phyloP scores from a whole-genome alignment of 2,888 invertebrate species.

The Phaedon cochleariae region DNA sequence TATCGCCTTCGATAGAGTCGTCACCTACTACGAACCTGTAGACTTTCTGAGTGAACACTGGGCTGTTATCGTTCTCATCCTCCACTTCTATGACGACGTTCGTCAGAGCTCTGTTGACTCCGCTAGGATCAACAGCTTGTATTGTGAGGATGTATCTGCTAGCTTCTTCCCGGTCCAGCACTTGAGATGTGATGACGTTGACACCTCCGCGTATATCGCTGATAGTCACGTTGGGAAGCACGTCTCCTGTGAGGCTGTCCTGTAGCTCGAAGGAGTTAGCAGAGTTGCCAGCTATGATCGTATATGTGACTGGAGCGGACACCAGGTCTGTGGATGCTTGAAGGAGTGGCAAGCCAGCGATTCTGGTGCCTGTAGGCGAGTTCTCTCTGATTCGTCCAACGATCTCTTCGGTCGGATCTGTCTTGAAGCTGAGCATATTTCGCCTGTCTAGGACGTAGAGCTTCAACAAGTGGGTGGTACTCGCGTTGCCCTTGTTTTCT shows the following conservation, averaged over 20 bases:
- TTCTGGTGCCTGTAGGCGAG: conserved; percentile 73
- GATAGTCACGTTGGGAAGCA: conserved; percentile 63
- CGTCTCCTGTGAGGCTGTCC: conserved; percentile 64
- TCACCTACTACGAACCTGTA: conserved; percentile 82
- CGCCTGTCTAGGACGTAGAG: conserved; percentile 84
- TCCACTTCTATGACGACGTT: conserved; percentile 78
- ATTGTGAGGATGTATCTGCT: conserved; percentile 77
- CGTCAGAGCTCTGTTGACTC: conserved; percentile 83
- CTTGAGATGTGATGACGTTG: conserved; percentile 76
- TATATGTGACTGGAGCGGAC: conserved; percentile 77
- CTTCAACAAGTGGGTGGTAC: conserved; percentile 81
- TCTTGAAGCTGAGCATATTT: conserved; percentile 82
- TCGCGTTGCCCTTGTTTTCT: conserved; percentile 82
- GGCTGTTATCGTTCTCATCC: conserved; percentile 93
- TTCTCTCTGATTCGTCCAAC: conserved; percentile 83
- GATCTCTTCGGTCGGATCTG: conserved; percentile 68
- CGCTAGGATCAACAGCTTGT: conserved; percentile 81
- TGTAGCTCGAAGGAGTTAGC: conserved; percentile 78
- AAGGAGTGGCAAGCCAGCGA: conserved; percentile 76
- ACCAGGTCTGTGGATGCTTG: conserved; percentile 75
- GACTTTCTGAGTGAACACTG: conserved; percentile 79
- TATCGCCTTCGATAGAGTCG: conserved; percentile 67
- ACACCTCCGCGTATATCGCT: conserved; percentile 70
- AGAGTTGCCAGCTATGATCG: conserved; percentile 80
- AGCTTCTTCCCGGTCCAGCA: conserved; percentile 81